Evolutionary conservation across 2,888 invertebrate genomes (phyloP).

Genomic region (Pachycephus smyrnensis): DNA sequence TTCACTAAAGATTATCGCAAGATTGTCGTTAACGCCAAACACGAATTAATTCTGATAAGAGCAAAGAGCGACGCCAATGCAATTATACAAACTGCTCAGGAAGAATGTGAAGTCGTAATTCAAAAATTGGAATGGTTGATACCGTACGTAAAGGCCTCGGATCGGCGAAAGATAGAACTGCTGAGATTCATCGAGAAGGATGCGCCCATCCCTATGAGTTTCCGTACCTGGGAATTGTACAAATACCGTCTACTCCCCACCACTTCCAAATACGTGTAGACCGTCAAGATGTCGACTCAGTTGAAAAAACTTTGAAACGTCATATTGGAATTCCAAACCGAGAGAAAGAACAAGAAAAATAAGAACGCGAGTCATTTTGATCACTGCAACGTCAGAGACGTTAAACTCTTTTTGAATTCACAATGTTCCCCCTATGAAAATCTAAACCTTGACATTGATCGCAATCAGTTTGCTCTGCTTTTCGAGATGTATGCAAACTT

Average conservation of each 20-base stretch:
- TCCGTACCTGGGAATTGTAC: constrained; percentile 57
- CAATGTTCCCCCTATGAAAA: constrained; percentile 56
- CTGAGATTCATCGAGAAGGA: constrained; percentile 27
- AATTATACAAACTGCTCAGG: constrained; percentile 30
- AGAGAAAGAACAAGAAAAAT: constrained; percentile 45
- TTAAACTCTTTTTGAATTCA: constrained; percentile 57
- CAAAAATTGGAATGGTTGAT: constrained; percentile 35
- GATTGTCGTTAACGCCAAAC: constrained; percentile 29
- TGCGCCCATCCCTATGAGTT: constrained; percentile 32
- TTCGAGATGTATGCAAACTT: constrained; percentile 48
- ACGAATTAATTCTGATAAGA: constrained; percentile 44
- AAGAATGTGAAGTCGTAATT: constrained; percentile 43
- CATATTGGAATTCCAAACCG: too few relatives aligned
- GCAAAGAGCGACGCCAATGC: constrained; percentile 47
- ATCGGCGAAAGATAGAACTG: constrained; percentile 31
- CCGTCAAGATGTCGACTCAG: too few relatives aligned
- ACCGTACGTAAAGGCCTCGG: constrained; percentile 27
- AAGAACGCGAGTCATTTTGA: constrained; percentile 37
- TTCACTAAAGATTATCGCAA: constrained; percentile 37
- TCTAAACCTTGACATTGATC: constrained; percentile 22
- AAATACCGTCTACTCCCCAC: constrained; percentile 55
- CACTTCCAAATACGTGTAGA: constrained; percentile 51
- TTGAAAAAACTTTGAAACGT: too few relatives aligned
- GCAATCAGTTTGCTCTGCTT: constrained; percentile 38
- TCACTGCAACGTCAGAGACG: constrained; percentile 52